Percentiles rank a stretch among this genome's conserved stretches.
phyloP scores from a whole-genome alignment of 2,797 vertebrate genomes.

The Rhinella marina region DNA sequence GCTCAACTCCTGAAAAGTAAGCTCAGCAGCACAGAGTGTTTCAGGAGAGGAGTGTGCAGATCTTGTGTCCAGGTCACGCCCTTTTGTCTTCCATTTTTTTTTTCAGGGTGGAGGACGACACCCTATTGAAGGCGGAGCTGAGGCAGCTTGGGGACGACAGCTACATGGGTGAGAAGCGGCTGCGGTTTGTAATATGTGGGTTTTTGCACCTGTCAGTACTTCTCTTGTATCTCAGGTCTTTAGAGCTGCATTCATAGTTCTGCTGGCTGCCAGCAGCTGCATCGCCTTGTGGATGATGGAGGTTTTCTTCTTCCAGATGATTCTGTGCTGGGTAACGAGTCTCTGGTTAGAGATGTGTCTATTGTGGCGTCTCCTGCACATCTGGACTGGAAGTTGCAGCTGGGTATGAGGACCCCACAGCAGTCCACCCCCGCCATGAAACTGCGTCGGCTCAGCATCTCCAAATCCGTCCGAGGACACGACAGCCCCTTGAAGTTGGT shows the following conservation, averaged over 20 bases:
- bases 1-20: slow-evolving; percentile 79
- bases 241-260: not conserved
- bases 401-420: not conserved
- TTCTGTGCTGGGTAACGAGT: rapidly evolving
- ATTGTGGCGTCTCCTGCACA: rapidly evolving
- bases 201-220: not conserved
- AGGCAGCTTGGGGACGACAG: slow-evolving; percentile 68
- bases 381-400: rapidly evolving
- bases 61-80: too few relatives aligned
- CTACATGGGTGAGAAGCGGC: slow-evolving; percentile 68
- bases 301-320: slow-evolving; percentile 2
- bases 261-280: not conserved
- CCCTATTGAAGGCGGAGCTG: slow-evolving; percentile 63
- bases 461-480: not conserved
- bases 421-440: slow-evolving; percentile 67
- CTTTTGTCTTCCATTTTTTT: not conserved
- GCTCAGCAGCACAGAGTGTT: slow-evolving; percentile 32
- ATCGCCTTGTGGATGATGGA: not conserved
- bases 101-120: slow-evolving; percentile 23
- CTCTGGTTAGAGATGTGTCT: rapidly evolving
- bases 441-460: not conserved
- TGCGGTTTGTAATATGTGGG: too few relatives aligned
- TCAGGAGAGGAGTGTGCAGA: too few relatives aligned
- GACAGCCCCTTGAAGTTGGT: slow-evolving; percentile 10
- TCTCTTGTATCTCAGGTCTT: too few relatives aligned